phyloP scores from a whole-genome alignment of 2,113 vertebrate genomes.

The Rhabdomys dilectus region DNA sequence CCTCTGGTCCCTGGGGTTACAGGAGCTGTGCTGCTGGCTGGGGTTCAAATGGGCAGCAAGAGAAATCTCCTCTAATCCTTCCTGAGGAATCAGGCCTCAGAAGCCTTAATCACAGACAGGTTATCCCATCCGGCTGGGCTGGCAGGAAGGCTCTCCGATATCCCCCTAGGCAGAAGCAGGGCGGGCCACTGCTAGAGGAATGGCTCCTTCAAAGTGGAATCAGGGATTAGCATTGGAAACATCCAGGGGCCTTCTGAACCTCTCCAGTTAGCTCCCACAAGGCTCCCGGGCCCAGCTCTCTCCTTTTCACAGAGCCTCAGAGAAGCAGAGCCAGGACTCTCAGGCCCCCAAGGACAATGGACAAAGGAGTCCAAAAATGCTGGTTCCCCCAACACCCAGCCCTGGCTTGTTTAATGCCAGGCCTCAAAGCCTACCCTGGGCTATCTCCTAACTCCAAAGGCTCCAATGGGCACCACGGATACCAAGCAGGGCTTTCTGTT shows the following conservation, averaged over 20 bases:
- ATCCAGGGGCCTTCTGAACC: not conserved
- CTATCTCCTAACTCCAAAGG: not conserved
- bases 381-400: not conserved
- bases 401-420: not conserved
- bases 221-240: not conserved
- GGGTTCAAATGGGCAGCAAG: slow-evolving; percentile 18
- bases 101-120: slow-evolving; percentile 31
- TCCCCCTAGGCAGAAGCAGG: not conserved
- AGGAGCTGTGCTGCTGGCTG: slow-evolving; percentile 44
- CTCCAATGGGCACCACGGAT: fast-evolving
- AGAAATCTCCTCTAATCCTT: slow-evolving; percentile 73
- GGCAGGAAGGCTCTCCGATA: not conserved
- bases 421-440: fast-evolving
- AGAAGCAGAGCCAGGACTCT: not conserved
- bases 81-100: slow-evolving; percentile 43
- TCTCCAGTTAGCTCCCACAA: not conserved
- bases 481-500: not conserved
- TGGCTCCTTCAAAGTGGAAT: slow-evolving; percentile 26
- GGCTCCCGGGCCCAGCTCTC: not conserved
- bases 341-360: not conserved
- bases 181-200: not conserved
- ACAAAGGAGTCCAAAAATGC: fast-evolving
- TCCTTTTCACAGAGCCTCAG: not conserved
- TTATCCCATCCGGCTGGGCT: slow-evolving; percentile 51
- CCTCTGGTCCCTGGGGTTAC: not conserved